These are phyloP conservation scores for Nymphicus hollandicus DNA, from an alignment of 2,113 vertebrate genomes.

Conservation along the genomic window DNA sequence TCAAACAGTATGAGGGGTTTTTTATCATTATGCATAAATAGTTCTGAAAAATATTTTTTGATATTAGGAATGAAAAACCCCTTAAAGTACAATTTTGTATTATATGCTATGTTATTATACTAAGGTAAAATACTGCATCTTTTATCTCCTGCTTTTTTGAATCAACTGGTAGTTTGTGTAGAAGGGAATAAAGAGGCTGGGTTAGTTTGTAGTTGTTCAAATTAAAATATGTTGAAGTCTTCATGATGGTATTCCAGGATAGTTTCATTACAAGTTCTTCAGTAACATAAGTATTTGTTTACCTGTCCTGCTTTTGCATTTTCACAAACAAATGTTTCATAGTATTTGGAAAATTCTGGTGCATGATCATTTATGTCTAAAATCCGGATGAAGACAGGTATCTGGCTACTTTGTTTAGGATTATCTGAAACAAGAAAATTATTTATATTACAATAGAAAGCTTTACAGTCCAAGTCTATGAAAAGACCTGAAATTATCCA, in stretches of 20 bases:
- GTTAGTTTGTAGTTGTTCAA: background rate
- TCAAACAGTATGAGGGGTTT: fast-evolving
- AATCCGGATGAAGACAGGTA: slow-evolving; percentile 79
- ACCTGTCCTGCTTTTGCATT: slow-evolving; percentile 83
- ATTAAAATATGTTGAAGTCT: background rate
- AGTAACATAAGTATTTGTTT: slow-evolving; percentile 19
- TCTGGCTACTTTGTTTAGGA: slow-evolving; percentile 74
- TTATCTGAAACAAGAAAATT: slow-evolving; percentile 73
- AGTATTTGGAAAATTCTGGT: slow-evolving; percentile 78
- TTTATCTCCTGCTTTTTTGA: background rate
- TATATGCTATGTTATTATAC: background rate
- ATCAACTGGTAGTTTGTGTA: background rate
- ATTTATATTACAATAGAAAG: background rate
- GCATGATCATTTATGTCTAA: slow-evolving; percentile 83
- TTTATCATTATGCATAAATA: background rate
- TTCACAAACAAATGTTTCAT: slow-evolving; percentile 84
- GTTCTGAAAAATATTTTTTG: background rate
- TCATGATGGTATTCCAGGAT: background rate
- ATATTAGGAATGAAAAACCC: background rate
- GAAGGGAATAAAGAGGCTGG: background rate
- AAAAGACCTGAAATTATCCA: background rate
- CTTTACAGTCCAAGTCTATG: background rate
- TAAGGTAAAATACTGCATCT: background rate
- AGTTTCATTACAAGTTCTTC: background rate
- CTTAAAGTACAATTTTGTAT: background rate